Evolutionary conservation across 2,888 invertebrate species (phyloP).

Genomic region (Darwinula stevensoni): DNA sequence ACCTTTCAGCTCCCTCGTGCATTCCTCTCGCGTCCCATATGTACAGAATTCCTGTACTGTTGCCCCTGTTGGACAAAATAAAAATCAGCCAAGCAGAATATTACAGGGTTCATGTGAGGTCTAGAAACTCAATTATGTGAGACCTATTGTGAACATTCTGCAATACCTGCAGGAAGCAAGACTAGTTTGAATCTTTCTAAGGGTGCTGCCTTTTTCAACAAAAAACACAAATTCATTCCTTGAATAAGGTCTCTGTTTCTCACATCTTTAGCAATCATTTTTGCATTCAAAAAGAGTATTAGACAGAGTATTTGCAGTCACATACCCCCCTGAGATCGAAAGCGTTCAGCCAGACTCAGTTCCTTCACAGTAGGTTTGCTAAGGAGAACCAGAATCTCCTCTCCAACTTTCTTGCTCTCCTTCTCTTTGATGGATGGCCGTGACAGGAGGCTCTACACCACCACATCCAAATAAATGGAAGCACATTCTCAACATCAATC

Average conservation of each 20-base stretch:
- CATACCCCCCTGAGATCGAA: constrained; percentile 67
- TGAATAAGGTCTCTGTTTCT: too few relatives aligned
- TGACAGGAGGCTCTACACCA: constrained; percentile 47
- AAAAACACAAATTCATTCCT: too few relatives aligned
- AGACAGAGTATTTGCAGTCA: constrained; percentile 5
- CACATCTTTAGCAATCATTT: too few relatives aligned
- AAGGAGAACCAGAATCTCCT: constrained; percentile 72
- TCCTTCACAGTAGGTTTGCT: constrained; percentile 92
- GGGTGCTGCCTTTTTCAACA: constrained; percentile 1
- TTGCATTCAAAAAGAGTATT: too few relatives aligned
- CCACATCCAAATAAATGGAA: too few relatives aligned
- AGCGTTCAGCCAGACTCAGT: constrained; percentile 72
- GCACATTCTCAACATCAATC: too few relatives aligned
- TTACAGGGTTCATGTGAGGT: too few relatives aligned
- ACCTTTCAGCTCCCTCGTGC: constrained; percentile 21
- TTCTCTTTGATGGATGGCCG: constrained; percentile 83
- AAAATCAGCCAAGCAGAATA: constrained; percentile 4
- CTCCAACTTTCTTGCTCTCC: constrained; percentile 76
- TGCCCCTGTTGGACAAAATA: constrained; percentile 28
- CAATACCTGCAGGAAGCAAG: too few relatives aligned
- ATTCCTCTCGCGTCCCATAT: constrained; percentile 74
- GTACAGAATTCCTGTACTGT: constrained; percentile 81
- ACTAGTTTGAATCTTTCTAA: too few relatives aligned
- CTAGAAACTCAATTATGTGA: too few relatives aligned
- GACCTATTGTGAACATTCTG: too few relatives aligned